A percentile compares a stretch with the other conserved stretches of the same genome.
Conservation (phyloP, 2,113 vertebrate species). For the Cheilinus undulatus region DNA sequence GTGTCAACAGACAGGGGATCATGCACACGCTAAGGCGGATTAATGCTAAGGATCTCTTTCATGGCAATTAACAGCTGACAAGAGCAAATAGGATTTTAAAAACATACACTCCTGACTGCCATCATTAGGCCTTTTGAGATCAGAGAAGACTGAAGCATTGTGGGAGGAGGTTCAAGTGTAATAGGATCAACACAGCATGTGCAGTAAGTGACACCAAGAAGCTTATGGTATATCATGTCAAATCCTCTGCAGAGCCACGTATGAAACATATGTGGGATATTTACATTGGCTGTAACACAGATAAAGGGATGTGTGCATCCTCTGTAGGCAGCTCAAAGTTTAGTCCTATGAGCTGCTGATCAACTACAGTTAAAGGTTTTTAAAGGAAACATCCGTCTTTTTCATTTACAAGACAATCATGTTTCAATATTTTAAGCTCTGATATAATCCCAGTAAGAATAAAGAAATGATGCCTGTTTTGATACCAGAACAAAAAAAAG, state of each 20-base stretch:
- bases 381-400: conserved; percentile 40
- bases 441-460: too few relatives aligned
- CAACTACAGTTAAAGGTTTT: conserved; percentile 21
- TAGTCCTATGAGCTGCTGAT: conserved; percentile 23
- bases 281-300: neutral
- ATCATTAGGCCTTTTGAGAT: conserved; percentile 61
- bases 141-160: conserved; percentile 32
- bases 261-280: conserved; percentile 26
- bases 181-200: conserved; percentile 64
- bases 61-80: conserved; percentile 69
- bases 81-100: conserved; percentile 72
- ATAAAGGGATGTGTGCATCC: neutral
- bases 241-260: conserved; percentile 28
- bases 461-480: too few relatives aligned
- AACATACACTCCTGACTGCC: conserved; percentile 27
- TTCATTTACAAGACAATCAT: conserved; percentile 36
- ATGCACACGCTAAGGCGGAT: conserved; percentile 63
- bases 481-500: too few relatives aligned
- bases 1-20: conserved; percentile 45
- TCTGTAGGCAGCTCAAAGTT: neutral
- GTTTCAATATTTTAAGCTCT: too few relatives aligned
- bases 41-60: conserved; percentile 66
- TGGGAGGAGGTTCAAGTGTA: conserved; percentile 56
- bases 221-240: conserved; percentile 53
- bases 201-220: conserved; percentile 42